A percentile compares a stretch with the other conserved stretches of the same genome.
Evolutionary conservation across 2,797 vertebrate species (phyloP).

Genomic region (Echiichthys vipera): DNA sequence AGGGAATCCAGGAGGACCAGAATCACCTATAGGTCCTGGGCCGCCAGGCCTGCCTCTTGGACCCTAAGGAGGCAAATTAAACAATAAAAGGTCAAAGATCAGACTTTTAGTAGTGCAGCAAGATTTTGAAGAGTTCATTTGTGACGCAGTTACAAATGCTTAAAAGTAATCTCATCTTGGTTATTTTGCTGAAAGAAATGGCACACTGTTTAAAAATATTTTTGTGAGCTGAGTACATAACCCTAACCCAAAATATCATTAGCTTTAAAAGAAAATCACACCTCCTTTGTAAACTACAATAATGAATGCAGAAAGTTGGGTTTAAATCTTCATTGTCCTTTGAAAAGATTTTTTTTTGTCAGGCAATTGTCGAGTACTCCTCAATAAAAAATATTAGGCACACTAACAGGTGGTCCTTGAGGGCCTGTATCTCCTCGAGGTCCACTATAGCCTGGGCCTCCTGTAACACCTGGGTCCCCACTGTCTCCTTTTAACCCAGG

Average conservation of each 20-base stretch:
- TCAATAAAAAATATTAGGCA: background rate
- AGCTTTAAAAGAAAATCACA: background rate
- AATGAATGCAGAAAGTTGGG: background rate
- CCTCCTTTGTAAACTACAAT: constrained; percentile 1
- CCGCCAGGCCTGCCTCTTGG: constrained; percentile 44
- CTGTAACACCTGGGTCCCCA: constrained; percentile 83
- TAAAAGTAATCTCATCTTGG: background rate
- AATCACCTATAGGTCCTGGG: constrained; percentile 66
- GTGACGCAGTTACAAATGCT: background rate
- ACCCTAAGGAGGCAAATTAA: constrained; percentile 53
- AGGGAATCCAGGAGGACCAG: constrained; percentile 60
- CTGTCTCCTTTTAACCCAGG: constrained; percentile 84
- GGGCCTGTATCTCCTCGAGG: constrained; percentile 83
- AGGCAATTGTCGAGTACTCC: background rate
- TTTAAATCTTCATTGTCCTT: background rate
- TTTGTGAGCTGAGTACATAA: background rate
- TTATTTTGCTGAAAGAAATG: background rate
- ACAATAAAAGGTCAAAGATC: constrained; percentile 34
- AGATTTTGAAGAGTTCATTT: constrained; percentile 21
- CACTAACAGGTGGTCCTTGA: constrained; percentile 82
- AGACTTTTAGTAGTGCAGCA: constrained; percentile 1
- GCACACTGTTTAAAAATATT: background rate
- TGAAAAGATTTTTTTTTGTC: background rate
- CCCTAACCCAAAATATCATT: background rate
- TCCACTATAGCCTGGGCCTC: constrained; percentile 54